Conservation (phyloP, 1,140 invertebrate species). For the Drosophila mauritiana region DNA sequence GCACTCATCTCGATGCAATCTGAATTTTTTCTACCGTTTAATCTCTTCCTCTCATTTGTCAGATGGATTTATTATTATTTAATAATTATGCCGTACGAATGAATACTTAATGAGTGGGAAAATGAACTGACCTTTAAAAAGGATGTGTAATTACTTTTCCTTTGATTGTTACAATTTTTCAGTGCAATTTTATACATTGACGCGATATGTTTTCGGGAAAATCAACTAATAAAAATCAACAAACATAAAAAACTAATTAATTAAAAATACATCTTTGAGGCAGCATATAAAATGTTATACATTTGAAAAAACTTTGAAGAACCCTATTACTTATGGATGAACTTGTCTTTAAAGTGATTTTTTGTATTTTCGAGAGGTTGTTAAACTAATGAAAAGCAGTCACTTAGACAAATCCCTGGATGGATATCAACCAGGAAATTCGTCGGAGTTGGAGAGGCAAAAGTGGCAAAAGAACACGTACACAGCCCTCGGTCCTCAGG, state of each 20-base stretch:
- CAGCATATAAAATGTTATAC: neutral
- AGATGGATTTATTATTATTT: slow-evolving; percentile 28
- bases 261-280: no score
- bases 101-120: slow-evolving; percentile 33
- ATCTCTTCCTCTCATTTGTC: neutral
- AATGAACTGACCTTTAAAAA: neutral
- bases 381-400: slow-evolving; percentile 64
- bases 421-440: slow-evolving; percentile 13
- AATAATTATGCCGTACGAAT: slow-evolving; percentile 20
- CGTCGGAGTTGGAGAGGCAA: slow-evolving; percentile 1
- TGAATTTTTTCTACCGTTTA: slow-evolving; percentile 10
- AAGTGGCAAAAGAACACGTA: slow-evolving; percentile 57
- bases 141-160: no score
- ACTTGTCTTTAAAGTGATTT: slow-evolving; percentile 1
- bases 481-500: slow-evolving; percentile 17
- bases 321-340: slow-evolving; percentile 20
- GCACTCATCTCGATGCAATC: slow-evolving; percentile 3
- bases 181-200: neutral
- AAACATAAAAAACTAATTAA: no score
- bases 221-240: neutral
- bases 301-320: neutral
- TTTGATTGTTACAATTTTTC: no score
- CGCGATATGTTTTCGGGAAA: no score
- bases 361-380: slow-evolving; percentile 4
- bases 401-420: slow-evolving; percentile 20